Evolutionary conservation across 2,888 invertebrate genomes (phyloP).

Genomic region (Ferdinandea cuprea): DNA sequence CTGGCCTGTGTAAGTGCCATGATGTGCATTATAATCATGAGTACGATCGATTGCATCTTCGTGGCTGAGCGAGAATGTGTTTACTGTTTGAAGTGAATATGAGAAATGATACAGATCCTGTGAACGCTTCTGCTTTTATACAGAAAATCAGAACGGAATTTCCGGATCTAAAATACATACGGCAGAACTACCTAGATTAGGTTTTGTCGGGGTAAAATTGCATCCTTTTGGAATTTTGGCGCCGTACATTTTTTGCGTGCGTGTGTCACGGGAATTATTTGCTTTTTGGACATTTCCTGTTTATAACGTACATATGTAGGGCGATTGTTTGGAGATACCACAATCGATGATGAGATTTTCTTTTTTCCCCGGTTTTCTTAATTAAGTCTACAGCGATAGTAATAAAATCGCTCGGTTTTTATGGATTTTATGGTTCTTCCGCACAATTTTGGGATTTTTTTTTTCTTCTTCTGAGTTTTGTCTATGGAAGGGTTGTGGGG

Average conservation of each 20-base stretch:
- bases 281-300: slow-evolving; percentile 53
- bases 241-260: slow-evolving; percentile 30
- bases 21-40: not conserved
- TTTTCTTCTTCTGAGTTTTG: not conserved
- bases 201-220: slow-evolving; percentile 17
- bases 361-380: slow-evolving; percentile 45
- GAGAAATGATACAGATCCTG: slow-evolving; percentile 33
- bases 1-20: slow-evolving; percentile 19
- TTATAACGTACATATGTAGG: slow-evolving; percentile 48
- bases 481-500: not conserved
- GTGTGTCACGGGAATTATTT: slow-evolving; percentile 35
- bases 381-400: slow-evolving; percentile 48
- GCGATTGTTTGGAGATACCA: slow-evolving; percentile 64
- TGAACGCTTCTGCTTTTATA: slow-evolving; percentile 33
- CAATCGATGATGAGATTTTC: slow-evolving; percentile 64
- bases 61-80: not conserved
- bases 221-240: slow-evolving; percentile 57
- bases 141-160: slow-evolving; percentile 30
- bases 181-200: slow-evolving; percentile 44
- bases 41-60: slow-evolving; percentile 28
- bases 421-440: slow-evolving; percentile 1
- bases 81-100: slow-evolving; percentile 26
- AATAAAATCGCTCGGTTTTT: slow-evolving; percentile 15
- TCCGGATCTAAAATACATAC: slow-evolving; percentile 21
- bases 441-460: slow-evolving; percentile 13